Evolutionary conservation across 2,888 invertebrate species (phyloP).

Genomic region (Eledone cirrhosa): DNA sequence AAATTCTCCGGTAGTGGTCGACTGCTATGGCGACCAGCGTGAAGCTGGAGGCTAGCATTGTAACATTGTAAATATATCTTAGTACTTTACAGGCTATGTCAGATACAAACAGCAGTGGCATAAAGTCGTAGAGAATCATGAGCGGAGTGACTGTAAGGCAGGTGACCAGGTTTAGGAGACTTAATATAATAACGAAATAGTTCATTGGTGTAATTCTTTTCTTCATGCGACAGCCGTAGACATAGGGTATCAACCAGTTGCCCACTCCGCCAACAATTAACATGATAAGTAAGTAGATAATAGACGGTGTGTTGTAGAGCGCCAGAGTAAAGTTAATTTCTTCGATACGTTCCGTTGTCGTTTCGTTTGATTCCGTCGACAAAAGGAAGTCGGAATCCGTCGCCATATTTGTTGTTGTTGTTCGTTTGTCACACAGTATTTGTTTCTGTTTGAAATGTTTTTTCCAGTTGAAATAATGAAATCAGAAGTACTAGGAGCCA

Average conservation of each 20-base stretch:
- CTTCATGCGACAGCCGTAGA: neutral
- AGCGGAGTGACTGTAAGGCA: neutral
- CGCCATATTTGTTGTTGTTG: no score
- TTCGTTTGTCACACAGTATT: no score
- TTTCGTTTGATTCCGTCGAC: no score
- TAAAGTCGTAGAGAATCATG: neutral
- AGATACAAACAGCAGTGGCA: neutral
- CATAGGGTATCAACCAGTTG: neutral
- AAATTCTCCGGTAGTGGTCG: constrained; percentile 11
- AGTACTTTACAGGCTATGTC: neutral
- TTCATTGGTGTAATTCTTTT: neutral
- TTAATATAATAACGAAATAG: neutral
- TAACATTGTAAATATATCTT: neutral
- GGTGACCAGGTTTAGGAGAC: neutral
- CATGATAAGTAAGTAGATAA: neutral
- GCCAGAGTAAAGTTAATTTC: neutral
- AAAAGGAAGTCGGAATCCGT: no score
- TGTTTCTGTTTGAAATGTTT: no score
- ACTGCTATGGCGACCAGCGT: neutral
- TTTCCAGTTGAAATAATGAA: no score
- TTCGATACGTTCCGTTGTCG: no score
- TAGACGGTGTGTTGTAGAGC: neutral
- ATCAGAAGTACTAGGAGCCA: no score
- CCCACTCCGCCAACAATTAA: neutral
- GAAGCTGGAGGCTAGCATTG: neutral